Percentiles rank a stretch among this genome's conserved stretches.
Conservation (phyloP, 2,888 invertebrate genomes). For the Melinopterus prodromus region DNA sequence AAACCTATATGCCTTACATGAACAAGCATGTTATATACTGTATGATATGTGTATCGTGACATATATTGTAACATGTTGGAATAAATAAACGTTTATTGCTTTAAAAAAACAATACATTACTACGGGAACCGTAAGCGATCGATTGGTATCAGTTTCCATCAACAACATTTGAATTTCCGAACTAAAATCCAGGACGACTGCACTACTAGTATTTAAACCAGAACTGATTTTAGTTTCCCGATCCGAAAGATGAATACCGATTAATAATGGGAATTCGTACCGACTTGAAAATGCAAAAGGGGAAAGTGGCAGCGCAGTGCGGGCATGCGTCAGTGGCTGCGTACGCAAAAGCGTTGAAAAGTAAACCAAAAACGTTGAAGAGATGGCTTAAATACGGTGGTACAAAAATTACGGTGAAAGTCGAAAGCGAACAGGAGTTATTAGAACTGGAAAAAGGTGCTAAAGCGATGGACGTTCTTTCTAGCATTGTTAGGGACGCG, state of each 20-base stretch:
- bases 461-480: conserved; percentile 72
- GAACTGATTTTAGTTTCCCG: conserved; percentile 50
- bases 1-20: too few species aligned
- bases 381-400: conserved; percentile 71
- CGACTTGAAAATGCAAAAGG: conserved; percentile 94
- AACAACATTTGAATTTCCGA: neutral
- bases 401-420: conserved; percentile 87
- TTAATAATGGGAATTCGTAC: conserved; percentile 87
- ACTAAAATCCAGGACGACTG: too few species aligned
- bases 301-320: conserved; percentile 94
- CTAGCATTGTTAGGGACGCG: conserved; percentile 85
- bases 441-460: conserved; percentile 75
- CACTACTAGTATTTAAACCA: neutral
- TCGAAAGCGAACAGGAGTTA: conserved; percentile 79
- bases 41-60: too few species aligned
- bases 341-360: conserved; percentile 73
- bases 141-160: too few species aligned
- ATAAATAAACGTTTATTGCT: too few species aligned
- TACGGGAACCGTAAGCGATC: too few species aligned
- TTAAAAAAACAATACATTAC: too few species aligned
- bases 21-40: too few species aligned
- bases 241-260: conserved; percentile 71
- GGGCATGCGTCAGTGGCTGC: conserved; percentile 93
- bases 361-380: conserved; percentile 68
- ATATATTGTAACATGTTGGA: too few species aligned